A percentile compares a stretch with the other conserved stretches of the same genome.
These are phyloP conservation scores for Aphelenchoides avenae DNA, from an alignment of 1,140 invertebrate species.

Conservation along the genomic window DNA sequence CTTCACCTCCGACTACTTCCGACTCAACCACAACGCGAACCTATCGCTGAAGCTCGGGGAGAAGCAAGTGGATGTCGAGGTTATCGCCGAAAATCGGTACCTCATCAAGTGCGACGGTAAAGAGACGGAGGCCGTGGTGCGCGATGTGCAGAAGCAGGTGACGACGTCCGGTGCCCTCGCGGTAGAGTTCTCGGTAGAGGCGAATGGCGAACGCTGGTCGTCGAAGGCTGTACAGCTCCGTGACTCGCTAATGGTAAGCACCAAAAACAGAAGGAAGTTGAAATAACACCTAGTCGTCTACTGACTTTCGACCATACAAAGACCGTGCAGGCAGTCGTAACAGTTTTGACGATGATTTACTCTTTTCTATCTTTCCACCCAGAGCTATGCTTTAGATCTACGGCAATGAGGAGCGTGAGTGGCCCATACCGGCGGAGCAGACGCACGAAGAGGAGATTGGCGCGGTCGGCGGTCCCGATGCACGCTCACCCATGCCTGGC, in stretches of 20 bases:
- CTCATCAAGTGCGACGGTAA: background rate
- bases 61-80: background rate
- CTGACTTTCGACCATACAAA: too few relatives aligned
- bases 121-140: background rate
- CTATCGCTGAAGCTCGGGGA: conserved; percentile 11
- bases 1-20: conserved; percentile 11
- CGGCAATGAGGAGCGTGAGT: conserved; percentile 26
- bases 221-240: conserved; percentile 24
- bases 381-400: too few relatives aligned
- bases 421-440: conserved; percentile 14
- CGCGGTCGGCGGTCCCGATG: conserved; percentile 59
- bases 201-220: conserved; percentile 31
- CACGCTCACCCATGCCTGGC: conserved; percentile 85
- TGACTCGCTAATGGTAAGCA: conserved; percentile 11
- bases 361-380: conserved; percentile 12
- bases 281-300: too few relatives aligned
- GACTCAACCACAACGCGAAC: conserved; percentile 10
- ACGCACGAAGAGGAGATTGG: conserved; percentile 41
- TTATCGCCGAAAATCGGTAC: background rate
- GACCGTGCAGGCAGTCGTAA: too few relatives aligned
- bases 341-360: conserved; percentile 16
- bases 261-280: too few relatives aligned
- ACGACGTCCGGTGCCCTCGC: too few relatives aligned
- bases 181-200: conserved; percentile 37
- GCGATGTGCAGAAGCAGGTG: background rate